A percentile compares a stretch with the other conserved stretches of the same genome.
phyloP scores from a whole-genome alignment of 2,888 invertebrate genomes.

The Salticus scenicus region DNA sequence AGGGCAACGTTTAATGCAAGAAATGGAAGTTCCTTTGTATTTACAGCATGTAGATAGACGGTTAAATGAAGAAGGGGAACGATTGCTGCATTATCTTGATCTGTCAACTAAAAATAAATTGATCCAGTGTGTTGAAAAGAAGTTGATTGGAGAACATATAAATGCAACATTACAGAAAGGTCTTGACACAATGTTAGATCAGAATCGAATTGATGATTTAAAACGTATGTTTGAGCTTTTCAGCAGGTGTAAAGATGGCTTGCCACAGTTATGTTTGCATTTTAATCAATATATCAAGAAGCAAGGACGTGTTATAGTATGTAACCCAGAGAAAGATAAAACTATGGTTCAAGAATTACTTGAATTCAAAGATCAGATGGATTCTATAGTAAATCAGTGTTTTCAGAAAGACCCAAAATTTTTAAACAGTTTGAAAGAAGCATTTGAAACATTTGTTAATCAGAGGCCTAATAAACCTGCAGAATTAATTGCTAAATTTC shows the following conservation, averaged over 20 bases:
- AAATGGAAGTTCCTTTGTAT: constrained; percentile 95
- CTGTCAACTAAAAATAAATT: constrained; percentile 87
- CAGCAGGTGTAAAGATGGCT: constrained; percentile 92
- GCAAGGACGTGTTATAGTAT: constrained; percentile 95
- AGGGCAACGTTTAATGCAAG: constrained; percentile 93
- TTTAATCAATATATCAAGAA: constrained; percentile 96
- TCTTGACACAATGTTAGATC: constrained; percentile 91
- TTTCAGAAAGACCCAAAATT: constrained; percentile 96
- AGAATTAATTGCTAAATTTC: constrained; percentile 97
- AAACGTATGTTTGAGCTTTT: constrained; percentile 90
- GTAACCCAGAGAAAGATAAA: constrained; percentile 98
- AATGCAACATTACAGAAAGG: constrained; percentile 93
- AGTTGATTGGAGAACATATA: constrained; percentile 93
- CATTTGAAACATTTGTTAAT: constrained; percentile 98
- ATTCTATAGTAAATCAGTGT: constrained; percentile 91
- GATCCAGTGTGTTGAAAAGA: constrained; percentile 95
- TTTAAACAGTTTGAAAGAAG: constrained; percentile 94
- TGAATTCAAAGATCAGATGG: constrained; percentile 98
- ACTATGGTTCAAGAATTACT: constrained; percentile 97
- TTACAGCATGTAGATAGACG: constrained; percentile 95
- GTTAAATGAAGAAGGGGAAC: constrained; percentile 93
- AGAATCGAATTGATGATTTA: constrained; percentile 90
- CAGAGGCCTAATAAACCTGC: constrained; percentile 98
- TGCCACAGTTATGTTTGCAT: constrained; percentile 88
- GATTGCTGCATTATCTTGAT: constrained; percentile 94